These are phyloP conservation scores for Connochaetes taurinus DNA, from an alignment of 2,113 vertebrate genomes.

Conservation along the genomic window DNA sequence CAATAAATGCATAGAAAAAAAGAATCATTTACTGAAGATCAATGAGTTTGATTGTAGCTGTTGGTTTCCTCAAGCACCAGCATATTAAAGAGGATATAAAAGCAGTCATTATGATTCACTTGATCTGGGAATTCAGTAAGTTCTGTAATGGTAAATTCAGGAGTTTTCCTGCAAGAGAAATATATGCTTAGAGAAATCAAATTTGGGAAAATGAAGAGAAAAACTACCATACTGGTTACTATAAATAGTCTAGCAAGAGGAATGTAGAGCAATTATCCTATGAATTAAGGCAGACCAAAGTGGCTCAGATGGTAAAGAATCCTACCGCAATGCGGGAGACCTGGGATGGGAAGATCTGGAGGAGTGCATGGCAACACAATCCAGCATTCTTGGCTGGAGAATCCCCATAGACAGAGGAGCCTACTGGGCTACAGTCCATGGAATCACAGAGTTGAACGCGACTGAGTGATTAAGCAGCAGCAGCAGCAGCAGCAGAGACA, in stretches of 20 bases:
- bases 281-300: neutral
- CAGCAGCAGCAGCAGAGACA: neutral
- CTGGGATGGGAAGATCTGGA: neutral
- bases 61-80: neutral
- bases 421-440: neutral
- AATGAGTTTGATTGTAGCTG: neutral
- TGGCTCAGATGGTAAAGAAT: neutral
- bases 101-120: neutral
- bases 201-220: neutral
- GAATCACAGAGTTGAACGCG: fast-evolving
- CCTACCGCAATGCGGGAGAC: fast-evolving
- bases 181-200: neutral
- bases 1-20: neutral
- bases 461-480: neutral
- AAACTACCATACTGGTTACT: neutral
- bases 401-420: neutral
- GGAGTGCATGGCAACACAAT: neutral
- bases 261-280: neutral
- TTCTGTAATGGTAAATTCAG: neutral
- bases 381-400: neutral
- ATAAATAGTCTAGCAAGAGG: neutral
- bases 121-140: neutral
- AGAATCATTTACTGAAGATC: constrained; percentile 25
- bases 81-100: neutral
- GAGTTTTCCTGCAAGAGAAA: constrained; percentile 29